Evolutionary conservation across 2,113 vertebrate genomes (phyloP).

Genomic region (Spea multiplicata): DNA sequence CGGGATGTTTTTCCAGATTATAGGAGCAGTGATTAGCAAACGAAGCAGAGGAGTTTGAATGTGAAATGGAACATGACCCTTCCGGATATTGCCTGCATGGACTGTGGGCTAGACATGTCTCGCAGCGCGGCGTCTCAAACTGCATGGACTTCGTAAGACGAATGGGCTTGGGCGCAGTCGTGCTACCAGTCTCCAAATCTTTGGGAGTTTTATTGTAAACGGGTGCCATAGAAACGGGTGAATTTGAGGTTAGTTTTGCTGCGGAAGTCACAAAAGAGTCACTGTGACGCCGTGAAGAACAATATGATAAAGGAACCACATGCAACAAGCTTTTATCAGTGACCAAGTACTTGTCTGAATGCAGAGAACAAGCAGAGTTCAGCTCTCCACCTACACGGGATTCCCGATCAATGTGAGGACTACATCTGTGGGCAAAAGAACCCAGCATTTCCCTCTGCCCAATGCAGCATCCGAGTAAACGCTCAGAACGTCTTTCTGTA

Average conservation of each 20-base stretch:
- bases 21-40: not conserved
- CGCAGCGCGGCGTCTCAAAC: conserved; percentile 41
- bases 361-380: not conserved
- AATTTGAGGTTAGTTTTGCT: conserved; percentile 49
- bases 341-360: not conserved
- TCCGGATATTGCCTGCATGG: conserved; percentile 44
- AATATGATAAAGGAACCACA: not conserved
- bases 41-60: conserved; percentile 5
- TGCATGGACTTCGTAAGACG: conserved; percentile 6
- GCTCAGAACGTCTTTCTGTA: not conserved
- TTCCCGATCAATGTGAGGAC: not conserved
- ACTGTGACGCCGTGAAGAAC: conserved; percentile 49
- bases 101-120: conserved; percentile 46
- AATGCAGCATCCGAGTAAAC: not conserved
- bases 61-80: conserved; percentile 4
- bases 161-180: conserved; percentile 39
- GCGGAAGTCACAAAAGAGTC: conserved; percentile 49
- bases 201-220: not conserved
- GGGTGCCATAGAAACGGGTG: conserved; percentile 16
- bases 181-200: fast-evolving
- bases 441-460: conserved; percentile 4
- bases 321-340: not conserved
- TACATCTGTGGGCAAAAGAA: conserved; percentile 11
- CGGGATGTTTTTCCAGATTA: not conserved
- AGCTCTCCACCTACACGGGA: not conserved